Evolutionary conservation across 2,113 vertebrate genomes (phyloP), one percentile per base, ranked within the genome.

Genomic region (Aegotheles bennettii): DNA sequence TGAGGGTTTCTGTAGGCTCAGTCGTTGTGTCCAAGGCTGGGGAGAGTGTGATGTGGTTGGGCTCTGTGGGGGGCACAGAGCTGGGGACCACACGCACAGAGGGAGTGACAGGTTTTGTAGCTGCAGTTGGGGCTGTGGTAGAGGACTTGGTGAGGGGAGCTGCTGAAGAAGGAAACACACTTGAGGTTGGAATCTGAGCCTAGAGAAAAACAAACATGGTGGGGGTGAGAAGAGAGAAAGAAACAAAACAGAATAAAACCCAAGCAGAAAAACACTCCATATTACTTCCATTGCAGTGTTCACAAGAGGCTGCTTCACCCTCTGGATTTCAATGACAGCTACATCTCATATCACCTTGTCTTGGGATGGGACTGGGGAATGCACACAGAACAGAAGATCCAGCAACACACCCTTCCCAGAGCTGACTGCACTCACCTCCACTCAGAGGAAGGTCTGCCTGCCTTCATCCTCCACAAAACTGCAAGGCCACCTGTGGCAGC

Each of bases 151-250:
- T 94, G 53, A 95, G 84, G n/a, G 98, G 95, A 96, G 93, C 95
- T 57, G 95, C 96, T 57, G 95, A 94, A 88, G 97, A 96, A 43
- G 96, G 95, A 70, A 97, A 95, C 25, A 92, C 95, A 38, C 91
- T 89, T 16, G 48, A 94, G n/a, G 57, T 11, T 84, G 97, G 78
- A 47, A 97, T 94, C 71, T 97, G 96, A 17, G 95, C 96, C 98
- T 98, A 90, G 80, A 90, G 61, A 64, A 69, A 94, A 94, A 90
- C 35, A 92, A n/a, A 84, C n/a, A 65, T 0, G 1, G 85, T 50
- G 84, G 60, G 60, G 16, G 88, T 88, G 28, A 96, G 71, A 93
- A 95, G 78, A 90, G 45, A 90, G 60, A 89, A 93, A 70, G 18
- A 74, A 83, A 74, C 0, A 0, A 78, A 83, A 40, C 12, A 76